These are phyloP conservation scores for Mesochorus sp. DNA, from an alignment of 2,888 invertebrate species.

Conservation along the genomic window DNA sequence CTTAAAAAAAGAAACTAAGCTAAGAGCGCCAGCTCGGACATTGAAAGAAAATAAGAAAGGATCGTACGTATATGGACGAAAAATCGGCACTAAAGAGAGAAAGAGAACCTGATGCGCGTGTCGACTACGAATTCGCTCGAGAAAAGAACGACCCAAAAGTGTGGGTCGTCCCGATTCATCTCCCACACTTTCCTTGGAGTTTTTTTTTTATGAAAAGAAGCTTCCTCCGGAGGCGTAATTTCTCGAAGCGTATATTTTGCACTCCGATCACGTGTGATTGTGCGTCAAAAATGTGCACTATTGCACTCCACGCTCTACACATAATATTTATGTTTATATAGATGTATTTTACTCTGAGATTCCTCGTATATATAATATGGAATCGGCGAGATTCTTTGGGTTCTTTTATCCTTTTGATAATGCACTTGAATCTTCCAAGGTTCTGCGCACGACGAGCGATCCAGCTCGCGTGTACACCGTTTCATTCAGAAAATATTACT, in stretches of 20 bases:
- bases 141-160: slow-evolving; percentile 24
- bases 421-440: slow-evolving; percentile 11
- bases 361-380: background rate
- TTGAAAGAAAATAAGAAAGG: background rate
- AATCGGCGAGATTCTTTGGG: slow-evolving; percentile 20
- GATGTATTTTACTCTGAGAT: background rate
- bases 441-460: background rate
- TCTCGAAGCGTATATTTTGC: slow-evolving; percentile 9
- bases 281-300: slow-evolving; percentile 42
- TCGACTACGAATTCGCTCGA: slow-evolving; percentile 56
- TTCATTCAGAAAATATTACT: slow-evolving; percentile 32
- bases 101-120: slow-evolving; percentile 32
- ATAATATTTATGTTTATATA: background rate
- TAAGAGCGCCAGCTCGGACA: background rate
- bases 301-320: no score
- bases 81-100: slow-evolving; percentile 59
- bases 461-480: slow-evolving; percentile 6
- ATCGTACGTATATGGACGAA: background rate
- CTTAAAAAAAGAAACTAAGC: background rate
- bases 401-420: slow-evolving; percentile 26
- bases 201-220: slow-evolving; percentile 30
- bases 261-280: slow-evolving; percentile 47
- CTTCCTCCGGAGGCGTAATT: slow-evolving; percentile 5
- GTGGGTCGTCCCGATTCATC: slow-evolving; percentile 3
- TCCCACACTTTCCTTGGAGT: slow-evolving; percentile 9